Evolutionary conservation across 2,888 invertebrate species (phyloP).

Genomic region (Acronicta aceris): DNA sequence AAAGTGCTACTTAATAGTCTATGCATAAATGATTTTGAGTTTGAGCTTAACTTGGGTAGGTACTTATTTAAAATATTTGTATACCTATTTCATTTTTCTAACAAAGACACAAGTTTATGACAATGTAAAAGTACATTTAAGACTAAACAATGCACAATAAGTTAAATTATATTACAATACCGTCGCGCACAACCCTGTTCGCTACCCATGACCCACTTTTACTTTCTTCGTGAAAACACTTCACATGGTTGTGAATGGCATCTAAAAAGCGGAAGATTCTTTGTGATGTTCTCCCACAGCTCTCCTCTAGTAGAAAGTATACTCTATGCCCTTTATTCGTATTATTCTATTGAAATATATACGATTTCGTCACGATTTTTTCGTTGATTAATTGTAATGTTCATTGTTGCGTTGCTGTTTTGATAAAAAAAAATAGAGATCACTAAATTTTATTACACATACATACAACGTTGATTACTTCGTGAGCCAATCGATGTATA

Average conservation of each 20-base stretch:
- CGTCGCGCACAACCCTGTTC: constrained; percentile 43
- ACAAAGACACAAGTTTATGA: neutral
- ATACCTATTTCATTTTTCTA: neutral
- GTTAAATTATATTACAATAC: constrained; percentile 29
- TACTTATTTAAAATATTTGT: no score
- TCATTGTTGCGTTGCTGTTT: neutral
- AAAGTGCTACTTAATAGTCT: no score
- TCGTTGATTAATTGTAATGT: constrained; percentile 18
- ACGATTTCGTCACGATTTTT: constrained; percentile 40
- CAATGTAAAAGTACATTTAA: neutral
- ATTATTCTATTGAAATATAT: constrained; percentile 38
- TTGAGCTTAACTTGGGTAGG: no score
- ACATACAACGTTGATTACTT: neutral
- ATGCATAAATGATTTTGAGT: no score
- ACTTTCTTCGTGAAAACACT: constrained; percentile 86
- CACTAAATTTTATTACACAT: neutral
- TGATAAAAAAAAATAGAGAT: neutral
- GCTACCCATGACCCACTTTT: constrained; percentile 79
- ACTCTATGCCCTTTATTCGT: constrained; percentile 55
- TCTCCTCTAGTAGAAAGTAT: constrained; percentile 80
- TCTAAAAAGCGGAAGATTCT: constrained; percentile 82
- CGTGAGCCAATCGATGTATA: no score
- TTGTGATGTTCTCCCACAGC: constrained; percentile 79
- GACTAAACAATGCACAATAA: constrained; percentile 38
- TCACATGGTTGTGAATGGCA: constrained; percentile 79